Evolutionary conservation across 2,113 vertebrate species (phyloP), one percentile per base, ranked within the genome.

Genomic region (Campylomormyrus numenius): DNA sequence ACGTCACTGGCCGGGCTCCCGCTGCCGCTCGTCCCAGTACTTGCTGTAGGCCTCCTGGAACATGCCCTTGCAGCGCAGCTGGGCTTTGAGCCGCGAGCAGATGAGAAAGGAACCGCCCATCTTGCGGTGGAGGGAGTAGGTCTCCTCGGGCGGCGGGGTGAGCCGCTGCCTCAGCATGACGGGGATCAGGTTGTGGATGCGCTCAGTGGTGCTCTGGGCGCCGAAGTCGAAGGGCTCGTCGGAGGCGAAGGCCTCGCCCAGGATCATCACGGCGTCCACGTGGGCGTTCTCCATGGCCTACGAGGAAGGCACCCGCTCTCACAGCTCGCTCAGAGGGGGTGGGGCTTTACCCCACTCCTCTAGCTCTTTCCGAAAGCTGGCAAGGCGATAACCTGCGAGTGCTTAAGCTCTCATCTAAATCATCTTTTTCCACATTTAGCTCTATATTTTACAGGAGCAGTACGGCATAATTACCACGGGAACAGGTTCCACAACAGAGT

Each of bases 31-130:
- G 8, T 49, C 92, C 95, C 95, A 92, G n/a, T 97, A 97, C 66
- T 94, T 94, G 91, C 92, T 93, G 6, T 97, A 97, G 31, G 95
- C 94, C 88, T 96, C 96, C 91, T 97, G 94, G 21, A 97, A 97
- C 96, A 97, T 97, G 49, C 93, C 91, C 92, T 96, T 97, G 90
- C 97, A 97, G 85, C 95, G 24, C 88, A 97, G 95, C 88, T 94
- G 91, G 85, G 97, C 96, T 92, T 96, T 95, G 91, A 97, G 96
- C 95, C 96, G 97, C 91, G 96, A 96, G 93, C 97, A 97, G 92
- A 97, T 97, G 84, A 97, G 96, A 93, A 97, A 97, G 77, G 96
- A 97, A 46, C 97, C 97, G 0, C 96, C 96, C 97, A 97, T 97
- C 93, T 97, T 97, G 46, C 97, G 93, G 91, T 97, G 97, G 70